These are phyloP conservation scores for Drosophila repletoides DNA, from an alignment of 1,140 invertebrate species.

Conservation along the genomic window DNA sequence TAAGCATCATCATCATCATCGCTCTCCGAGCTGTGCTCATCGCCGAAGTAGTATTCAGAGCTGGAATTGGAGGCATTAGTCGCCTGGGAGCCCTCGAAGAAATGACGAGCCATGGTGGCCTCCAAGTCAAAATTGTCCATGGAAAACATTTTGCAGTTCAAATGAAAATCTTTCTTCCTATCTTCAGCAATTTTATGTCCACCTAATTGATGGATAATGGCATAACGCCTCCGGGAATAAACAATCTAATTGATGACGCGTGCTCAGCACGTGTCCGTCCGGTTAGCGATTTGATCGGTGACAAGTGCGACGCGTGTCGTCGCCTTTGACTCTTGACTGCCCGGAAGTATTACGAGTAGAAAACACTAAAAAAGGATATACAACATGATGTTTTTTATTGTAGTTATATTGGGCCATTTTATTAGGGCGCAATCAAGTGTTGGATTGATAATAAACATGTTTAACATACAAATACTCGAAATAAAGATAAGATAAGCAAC, in stretches of 20 bases:
- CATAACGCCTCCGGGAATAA: slow-evolving; percentile 49
- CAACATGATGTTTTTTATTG: slow-evolving; percentile 28
- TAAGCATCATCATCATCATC: slow-evolving; percentile 83
- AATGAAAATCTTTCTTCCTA: neutral
- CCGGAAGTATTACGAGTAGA: no score
- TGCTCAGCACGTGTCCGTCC: slow-evolving; percentile 62
- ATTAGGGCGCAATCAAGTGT: slow-evolving; percentile 28
- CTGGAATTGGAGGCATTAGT: slow-evolving; percentile 81
- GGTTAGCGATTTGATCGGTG: neutral
- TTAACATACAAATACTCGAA: slow-evolving; percentile 26
- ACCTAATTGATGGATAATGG: slow-evolving; percentile 17
- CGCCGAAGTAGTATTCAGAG: slow-evolving; percentile 83
- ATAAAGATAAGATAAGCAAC: slow-evolving; percentile 58
- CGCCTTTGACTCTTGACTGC: slow-evolving; percentile 46
- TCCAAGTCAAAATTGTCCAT: slow-evolving; percentile 83
- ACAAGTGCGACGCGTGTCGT: slow-evolving; percentile 54
- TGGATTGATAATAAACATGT: slow-evolving; percentile 61
- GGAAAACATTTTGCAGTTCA: slow-evolving; percentile 76
- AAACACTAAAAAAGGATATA: slow-evolving; percentile 21
- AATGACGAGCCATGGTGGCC: slow-evolving; percentile 82
- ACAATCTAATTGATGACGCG: slow-evolving; percentile 48
- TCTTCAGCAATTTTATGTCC: slow-evolving; percentile 42
- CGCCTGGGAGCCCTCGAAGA: slow-evolving; percentile 82
- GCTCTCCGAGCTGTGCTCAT: slow-evolving; percentile 84
- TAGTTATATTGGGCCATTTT: slow-evolving; percentile 3